A percentile compares a stretch with the other conserved stretches of the same genome.
Evolutionary conservation across 2,113 vertebrate species (phyloP).

Genomic region (Macquaria australasica): DNA sequence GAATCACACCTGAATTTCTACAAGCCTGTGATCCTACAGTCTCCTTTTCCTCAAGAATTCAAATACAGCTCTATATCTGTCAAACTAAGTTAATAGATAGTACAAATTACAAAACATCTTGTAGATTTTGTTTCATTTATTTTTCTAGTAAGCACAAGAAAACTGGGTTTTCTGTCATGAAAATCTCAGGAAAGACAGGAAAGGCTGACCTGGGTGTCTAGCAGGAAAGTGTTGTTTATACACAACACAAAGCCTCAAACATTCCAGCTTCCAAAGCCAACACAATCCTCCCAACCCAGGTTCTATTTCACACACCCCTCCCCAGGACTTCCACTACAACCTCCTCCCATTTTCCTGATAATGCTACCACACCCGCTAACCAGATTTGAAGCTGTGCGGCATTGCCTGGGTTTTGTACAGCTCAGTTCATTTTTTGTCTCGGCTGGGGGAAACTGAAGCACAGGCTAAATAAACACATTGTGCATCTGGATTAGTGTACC

Average conservation of each 20-base stretch:
- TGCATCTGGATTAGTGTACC: slow-evolving; percentile 76
- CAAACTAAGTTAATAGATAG: neutral
- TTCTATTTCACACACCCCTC: slow-evolving; percentile 70
- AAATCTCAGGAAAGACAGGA: slow-evolving; percentile 52
- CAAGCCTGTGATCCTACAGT: neutral
- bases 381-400: slow-evolving; percentile 24
- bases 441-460: slow-evolving; percentile 35
- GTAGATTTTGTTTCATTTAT: neutral
- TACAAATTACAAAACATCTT: neutral
- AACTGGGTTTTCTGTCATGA: neutral
- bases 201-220: slow-evolving; percentile 40
- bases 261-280: slow-evolving; percentile 68
- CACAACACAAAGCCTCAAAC: slow-evolving; percentile 71
- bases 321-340: slow-evolving; percentile 58
- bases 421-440: slow-evolving; percentile 38
- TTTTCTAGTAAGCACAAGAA: neutral
- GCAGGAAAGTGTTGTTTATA: slow-evolving; percentile 73
- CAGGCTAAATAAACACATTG: slow-evolving; percentile 58
- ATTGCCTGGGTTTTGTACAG: slow-evolving; percentile 23
- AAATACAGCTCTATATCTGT: neutral
- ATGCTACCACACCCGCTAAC: slow-evolving; percentile 42
- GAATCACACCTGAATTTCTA: neutral
- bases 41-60: neutral
- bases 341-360: slow-evolving; percentile 59
- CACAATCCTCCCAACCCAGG: slow-evolving; percentile 56